Base-by-base conservation (phyloP, 2,797 vertebrate species). In the Phrynocephalus forsythii region DNA sequence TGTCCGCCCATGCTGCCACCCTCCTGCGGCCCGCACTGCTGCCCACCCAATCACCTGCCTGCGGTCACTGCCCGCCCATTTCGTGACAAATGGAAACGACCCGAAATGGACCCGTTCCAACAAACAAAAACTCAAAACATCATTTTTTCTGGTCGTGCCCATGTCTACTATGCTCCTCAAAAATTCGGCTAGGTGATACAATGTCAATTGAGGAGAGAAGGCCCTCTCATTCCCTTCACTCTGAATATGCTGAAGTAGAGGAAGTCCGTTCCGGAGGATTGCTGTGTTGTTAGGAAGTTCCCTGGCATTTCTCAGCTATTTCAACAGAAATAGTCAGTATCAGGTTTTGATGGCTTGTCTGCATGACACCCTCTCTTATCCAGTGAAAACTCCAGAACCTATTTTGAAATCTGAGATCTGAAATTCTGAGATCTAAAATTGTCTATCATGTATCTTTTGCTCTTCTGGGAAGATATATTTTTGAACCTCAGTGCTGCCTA, bases 331-430 rank as follows among this genome's bases (percentile, higher is more conserved):
- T 33, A 33, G 48, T 85, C 86, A 26, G 0, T 78, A 75, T 89
- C 87, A 11, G 80, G 8, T 87, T 92, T 79, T 38, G 67, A 80
- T 2, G 1, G 3, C 69, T 33, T 78, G 22, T 3, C 30, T 52
- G 50, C 52, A 72, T 50, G 79, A 33, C 30, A 48, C 44, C 7
- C 1, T 82, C 50, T 86, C 73, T 83, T 52, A 79, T 87, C 22
- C 3, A 87, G 3, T 0, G 48, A 28, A 86, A 93, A 87, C 8
- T 88, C 28, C 22, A 77, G 6, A 0, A 13, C 92, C 63, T 71
- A 6, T 87, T 87, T 90, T 75, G 85, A 90, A 92, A 83, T 28
- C 33, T 33, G 33, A 33, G 33, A 33, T 33, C 33, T 33, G 33
- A 33, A 33, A 33, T 33, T 33, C 33, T 33, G 33, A 33, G 33